Conservation (phyloP, 2,888 invertebrate species). For the Cremastinae sp. region DNA sequence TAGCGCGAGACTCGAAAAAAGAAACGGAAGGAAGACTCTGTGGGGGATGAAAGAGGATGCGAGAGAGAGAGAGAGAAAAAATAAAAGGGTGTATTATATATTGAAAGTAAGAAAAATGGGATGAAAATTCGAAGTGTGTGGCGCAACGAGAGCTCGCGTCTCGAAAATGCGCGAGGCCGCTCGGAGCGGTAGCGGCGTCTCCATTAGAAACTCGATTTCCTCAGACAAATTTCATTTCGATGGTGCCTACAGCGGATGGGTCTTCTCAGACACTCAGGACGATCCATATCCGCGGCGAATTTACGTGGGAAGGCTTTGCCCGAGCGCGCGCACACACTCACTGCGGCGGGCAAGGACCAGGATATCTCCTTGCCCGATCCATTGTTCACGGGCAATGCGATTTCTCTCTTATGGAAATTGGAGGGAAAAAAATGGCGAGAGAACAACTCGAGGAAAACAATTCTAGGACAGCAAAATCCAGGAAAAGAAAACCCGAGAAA, state of each 20-base stretch:
- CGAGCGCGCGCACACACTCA: conserved; percentile 18
- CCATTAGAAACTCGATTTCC: conserved; percentile 62
- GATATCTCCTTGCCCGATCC: conserved; percentile 13
- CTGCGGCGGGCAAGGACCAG: conserved; percentile 4
- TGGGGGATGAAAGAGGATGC: not conserved
- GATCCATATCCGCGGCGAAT: conserved; percentile 41
- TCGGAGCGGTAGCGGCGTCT: conserved; percentile 31
- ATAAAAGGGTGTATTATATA: not conserved
- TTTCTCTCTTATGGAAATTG: not conserved
- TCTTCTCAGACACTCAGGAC: not conserved
- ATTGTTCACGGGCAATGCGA: too few relatives aligned
- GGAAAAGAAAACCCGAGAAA: too few relatives aligned
- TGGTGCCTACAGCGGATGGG: conserved; percentile 36
- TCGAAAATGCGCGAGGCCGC: conserved; percentile 45
- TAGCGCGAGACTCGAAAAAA: not conserved
- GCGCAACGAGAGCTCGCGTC: conserved; percentile 7
- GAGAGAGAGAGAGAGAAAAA: not conserved
- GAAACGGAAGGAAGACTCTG: not conserved
- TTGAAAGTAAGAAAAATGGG: not conserved
- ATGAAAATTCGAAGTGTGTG: conserved; percentile 43
- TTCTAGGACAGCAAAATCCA: too few relatives aligned
- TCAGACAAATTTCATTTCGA: conserved; percentile 59
- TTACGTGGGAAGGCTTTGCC: conserved; percentile 32
- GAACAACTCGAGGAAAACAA: too few relatives aligned
- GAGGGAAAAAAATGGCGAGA: not conserved